These are phyloP conservation scores for Aleiodes sp. DNA, from an alignment of 1,140 invertebrate species.

Conservation along the genomic window DNA sequence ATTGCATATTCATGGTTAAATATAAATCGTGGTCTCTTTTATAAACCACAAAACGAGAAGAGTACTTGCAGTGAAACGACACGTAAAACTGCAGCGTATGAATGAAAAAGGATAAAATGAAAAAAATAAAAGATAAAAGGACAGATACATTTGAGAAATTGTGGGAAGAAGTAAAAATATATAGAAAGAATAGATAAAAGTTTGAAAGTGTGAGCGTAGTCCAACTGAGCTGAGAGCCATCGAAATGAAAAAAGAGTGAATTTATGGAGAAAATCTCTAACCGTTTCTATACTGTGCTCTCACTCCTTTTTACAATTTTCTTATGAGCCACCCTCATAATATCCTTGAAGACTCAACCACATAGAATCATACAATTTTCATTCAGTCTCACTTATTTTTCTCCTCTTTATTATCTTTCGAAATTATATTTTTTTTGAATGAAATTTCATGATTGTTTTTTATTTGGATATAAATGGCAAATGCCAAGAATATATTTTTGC, in stretches of 20 bases:
- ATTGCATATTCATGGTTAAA: not conserved
- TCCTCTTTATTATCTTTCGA: no score
- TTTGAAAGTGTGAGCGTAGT: not conserved
- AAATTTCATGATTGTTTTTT: no score
- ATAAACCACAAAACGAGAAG: not conserved
- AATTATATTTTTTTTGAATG: no score
- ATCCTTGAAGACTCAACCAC: not conserved
- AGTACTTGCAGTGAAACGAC: slow-evolving; percentile 9
- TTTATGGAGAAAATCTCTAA: slow-evolving; percentile 2
- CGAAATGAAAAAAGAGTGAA: not conserved
- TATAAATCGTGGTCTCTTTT: slow-evolving; percentile 10
- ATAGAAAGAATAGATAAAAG: not conserved
- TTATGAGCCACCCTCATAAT: not conserved
- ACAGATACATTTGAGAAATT: not conserved
- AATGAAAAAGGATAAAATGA: no score
- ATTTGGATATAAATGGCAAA: no score
- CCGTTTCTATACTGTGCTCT: not conserved
- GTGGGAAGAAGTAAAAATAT: not conserved
- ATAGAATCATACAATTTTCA: not conserved
- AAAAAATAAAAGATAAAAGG: not conserved
- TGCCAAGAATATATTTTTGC: no score
- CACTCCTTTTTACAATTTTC: not conserved
- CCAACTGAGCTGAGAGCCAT: slow-evolving; percentile 2
- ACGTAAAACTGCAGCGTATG: slow-evolving; percentile 11
- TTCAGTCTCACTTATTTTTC: not conserved